Base-by-base conservation (phyloP, 1,140 invertebrate species). In the Lepeophtheirus salmonis region DNA sequence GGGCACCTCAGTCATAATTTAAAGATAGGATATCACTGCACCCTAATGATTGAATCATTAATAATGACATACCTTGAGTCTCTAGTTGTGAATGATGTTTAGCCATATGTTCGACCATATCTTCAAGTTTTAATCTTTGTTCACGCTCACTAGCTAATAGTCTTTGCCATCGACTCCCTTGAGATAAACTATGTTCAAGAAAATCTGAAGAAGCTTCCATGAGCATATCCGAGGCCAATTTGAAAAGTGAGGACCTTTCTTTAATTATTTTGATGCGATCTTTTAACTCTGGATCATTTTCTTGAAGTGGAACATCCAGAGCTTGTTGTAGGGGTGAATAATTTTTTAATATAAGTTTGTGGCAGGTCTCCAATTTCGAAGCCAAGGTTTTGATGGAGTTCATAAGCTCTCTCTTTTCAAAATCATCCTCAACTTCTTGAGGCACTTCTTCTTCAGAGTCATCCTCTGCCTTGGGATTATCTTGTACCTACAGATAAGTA, bases 101-200 rank as follows among this genome's bases (percentile, higher is more conserved):
- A 1, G 95, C 95, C 51, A 98, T 76, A 66, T 94, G 89, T 70
- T 98, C 94, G 2, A 98, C 86, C 73, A 98, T 89, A 67, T 96
- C 90, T 71, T 98, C 91, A 50, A 98, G 74, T n/a, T 86, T 77
- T 65, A 84, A 76, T 65, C 91, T 82, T 72, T 97, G 89, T 64
- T 97, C 91, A 1, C 92, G 81, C 68, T 97, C 94, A 69, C 95
- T 85, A 64, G 94, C 84, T 54, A 97, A 71, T 69, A 90, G 79
- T 65, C 85, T 84, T 64, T 85, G 84, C 86, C 91, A 89, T 65
- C 91, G 86, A 49, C 83, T 79, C 55, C 86, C 85, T 62, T 91
- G 87, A 6, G 78, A 80, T 22, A 50, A 50, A 22, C 48, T 22
- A 1, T 60, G 4, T 2, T 61, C 50, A 13, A 62, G 3, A 20